Conservation (phyloP, 2,888 invertebrate genomes). For the Eilema caniola region DNA sequence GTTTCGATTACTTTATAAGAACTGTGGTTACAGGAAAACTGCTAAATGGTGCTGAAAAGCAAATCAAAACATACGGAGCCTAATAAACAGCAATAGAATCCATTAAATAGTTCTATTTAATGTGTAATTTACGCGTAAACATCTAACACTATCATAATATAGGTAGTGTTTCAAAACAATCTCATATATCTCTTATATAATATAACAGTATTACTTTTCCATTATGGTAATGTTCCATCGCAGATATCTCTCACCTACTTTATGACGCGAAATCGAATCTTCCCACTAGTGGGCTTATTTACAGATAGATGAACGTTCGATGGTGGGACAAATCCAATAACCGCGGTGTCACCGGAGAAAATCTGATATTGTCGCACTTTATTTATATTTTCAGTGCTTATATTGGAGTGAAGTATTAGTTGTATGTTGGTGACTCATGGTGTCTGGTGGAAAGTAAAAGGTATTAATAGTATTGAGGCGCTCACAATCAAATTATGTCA, state of each 20-base stretch:
- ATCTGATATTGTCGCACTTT: slow-evolving; percentile 60
- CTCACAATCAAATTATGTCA: not conserved
- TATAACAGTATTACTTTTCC: slow-evolving; percentile 25
- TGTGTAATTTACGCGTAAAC: too few species aligned
- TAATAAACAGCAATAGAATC: too few species aligned
- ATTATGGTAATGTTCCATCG: slow-evolving; percentile 46
- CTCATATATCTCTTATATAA: not conserved
- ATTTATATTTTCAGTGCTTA: slow-evolving; percentile 49
- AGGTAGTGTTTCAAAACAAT: not conserved
- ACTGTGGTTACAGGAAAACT: too few species aligned
- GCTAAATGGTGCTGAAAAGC: too few species aligned
- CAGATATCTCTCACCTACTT: slow-evolving; percentile 38
- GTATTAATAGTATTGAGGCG: too few species aligned
- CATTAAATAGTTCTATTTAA: too few species aligned
- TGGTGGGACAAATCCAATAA: slow-evolving; percentile 64
- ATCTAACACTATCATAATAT: too few species aligned
- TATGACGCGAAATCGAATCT: slow-evolving; percentile 58
- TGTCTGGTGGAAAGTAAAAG: not conserved
- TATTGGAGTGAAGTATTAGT: slow-evolving; percentile 34
- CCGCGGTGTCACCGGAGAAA: slow-evolving; percentile 50
- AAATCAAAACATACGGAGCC: too few species aligned
- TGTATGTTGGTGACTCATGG: not conserved
- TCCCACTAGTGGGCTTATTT: slow-evolving; percentile 59
- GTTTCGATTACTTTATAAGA: too few species aligned
- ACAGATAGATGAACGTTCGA: slow-evolving; percentile 62